A percentile compares a stretch with the other conserved stretches of the same genome.
These are phyloP conservation scores for Lathronympha strigana DNA, from an alignment of 2,888 invertebrate genomes.

Conservation along the genomic window DNA sequence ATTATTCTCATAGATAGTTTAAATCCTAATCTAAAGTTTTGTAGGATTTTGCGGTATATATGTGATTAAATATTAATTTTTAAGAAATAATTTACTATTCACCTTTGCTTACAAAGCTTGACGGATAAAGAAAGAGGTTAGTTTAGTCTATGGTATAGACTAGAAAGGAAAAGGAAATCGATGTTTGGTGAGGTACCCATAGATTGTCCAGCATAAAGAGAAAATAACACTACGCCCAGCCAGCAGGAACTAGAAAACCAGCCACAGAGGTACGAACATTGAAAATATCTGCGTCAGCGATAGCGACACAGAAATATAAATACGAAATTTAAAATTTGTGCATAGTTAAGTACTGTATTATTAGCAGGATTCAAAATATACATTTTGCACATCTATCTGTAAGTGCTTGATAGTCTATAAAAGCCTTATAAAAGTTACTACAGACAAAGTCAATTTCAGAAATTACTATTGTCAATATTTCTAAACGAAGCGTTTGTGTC, in stretches of 20 bases:
- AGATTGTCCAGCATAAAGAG: conserved; percentile 5
- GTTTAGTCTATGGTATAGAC: conserved; percentile 55
- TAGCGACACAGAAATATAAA: no score
- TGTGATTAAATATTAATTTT: conserved; percentile 13
- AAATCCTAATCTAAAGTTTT: conserved; percentile 13
- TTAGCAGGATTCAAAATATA: no score
- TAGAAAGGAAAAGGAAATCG: conserved; percentile 37
- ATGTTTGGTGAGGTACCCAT: not conserved
- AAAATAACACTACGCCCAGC: no score
- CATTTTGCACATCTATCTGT: no score
- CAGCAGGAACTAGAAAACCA: no score
- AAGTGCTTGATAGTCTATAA: conserved; percentile 13
- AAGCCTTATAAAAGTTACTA: conserved; percentile 5
- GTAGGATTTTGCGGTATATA: not conserved
- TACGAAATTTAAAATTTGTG: no score
- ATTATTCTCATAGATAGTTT: conserved; percentile 7
- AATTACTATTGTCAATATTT: conserved; percentile 5
- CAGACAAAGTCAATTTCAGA: conserved; percentile 23
- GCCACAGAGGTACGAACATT: no score
- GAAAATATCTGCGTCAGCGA: no score
- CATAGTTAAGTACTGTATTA: no score
- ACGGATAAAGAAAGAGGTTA: conserved; percentile 78
- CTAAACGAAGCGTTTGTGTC: conserved; percentile 28
- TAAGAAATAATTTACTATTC: conserved; percentile 53
- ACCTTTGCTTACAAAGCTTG: conserved; percentile 79